Conservation (phyloP, 2,888 invertebrate species). For the Cryptus armator region DNA sequence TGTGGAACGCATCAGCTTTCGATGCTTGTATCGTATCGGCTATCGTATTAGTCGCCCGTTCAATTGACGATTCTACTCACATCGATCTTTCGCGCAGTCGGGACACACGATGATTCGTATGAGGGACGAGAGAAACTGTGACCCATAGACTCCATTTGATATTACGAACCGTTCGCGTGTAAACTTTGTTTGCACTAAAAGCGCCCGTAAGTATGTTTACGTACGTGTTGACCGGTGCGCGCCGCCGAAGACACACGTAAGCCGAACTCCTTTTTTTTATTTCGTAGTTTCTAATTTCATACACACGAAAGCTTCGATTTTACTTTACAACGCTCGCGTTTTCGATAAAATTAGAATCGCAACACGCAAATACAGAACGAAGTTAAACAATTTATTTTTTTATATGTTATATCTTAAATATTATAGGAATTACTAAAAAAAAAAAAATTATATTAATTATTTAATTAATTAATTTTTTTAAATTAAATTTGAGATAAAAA, state of each 20-base stretch:
- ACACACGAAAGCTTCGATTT: not conserved
- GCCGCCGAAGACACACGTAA: conserved; percentile 24
- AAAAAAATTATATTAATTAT: too few relatives aligned
- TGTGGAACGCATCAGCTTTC: conserved; percentile 55
- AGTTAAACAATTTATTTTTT: too few relatives aligned
- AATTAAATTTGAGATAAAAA: too few relatives aligned
- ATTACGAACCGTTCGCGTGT: conserved; percentile 5
- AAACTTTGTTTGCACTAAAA: conserved; percentile 44
- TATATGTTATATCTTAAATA: too few relatives aligned
- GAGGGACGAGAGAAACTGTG: conserved; percentile 69
- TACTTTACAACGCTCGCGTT: not conserved
- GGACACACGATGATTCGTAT: conserved; percentile 52
- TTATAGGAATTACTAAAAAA: too few relatives aligned
- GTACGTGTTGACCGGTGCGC: conserved; percentile 30
- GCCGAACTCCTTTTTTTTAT: conserved; percentile 34
- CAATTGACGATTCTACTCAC: conserved; percentile 67
- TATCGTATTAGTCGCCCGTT: conserved; percentile 22
- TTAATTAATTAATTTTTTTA: too few relatives aligned
- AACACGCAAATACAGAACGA: too few relatives aligned
- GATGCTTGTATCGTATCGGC: conserved; percentile 20
- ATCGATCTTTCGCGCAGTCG: conserved; percentile 50
- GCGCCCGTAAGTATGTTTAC: conserved; percentile 38
- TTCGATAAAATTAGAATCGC: too few relatives aligned
- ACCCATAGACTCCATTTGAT: conserved; percentile 58
- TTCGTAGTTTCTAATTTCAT: conserved; percentile 21